These are phyloP conservation scores for Macaca mulatta DNA, from an alignment of 2,113 vertebrate species.

Conservation along the genomic window DNA sequence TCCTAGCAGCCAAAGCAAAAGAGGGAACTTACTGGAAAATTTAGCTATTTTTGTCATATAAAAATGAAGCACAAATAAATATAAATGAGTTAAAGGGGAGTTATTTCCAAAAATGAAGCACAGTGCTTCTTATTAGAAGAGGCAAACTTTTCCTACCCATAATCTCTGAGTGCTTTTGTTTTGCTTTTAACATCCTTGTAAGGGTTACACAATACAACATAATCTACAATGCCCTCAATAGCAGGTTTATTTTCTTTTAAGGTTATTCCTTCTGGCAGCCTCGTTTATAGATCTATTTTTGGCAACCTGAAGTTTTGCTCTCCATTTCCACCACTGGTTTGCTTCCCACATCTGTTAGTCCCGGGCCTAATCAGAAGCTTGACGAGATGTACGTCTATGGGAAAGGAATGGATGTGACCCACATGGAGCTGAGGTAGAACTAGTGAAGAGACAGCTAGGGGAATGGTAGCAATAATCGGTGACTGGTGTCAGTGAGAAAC, in stretches of 20 bases:
- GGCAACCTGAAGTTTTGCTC: not conserved
- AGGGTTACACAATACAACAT: not conserved
- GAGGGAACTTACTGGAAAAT: not conserved
- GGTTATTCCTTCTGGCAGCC: not conserved
- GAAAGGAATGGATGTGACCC: rapidly evolving
- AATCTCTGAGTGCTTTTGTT: not conserved
- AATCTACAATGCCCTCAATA: not conserved
- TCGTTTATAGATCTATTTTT: not conserved
- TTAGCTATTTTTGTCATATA: not conserved
- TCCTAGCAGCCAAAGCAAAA: not conserved
- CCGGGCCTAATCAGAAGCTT: too few relatives aligned
- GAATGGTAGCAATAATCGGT: rapidly evolving
- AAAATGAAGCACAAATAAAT: not conserved
- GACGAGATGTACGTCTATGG: rapidly evolving
- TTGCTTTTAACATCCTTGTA: not conserved
- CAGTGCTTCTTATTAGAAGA: not conserved
- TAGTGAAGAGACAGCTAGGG: not conserved
- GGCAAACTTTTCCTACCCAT: not conserved
- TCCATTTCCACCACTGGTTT: not conserved
- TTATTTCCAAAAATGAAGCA: not conserved
- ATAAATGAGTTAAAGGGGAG: too few relatives aligned
- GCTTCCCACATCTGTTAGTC: not conserved
- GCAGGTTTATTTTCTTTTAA: not conserved
- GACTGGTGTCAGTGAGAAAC: not conserved
- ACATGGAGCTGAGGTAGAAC: not conserved